Evolutionary conservation across 2,888 invertebrate species (phyloP).

Genomic region (Cerastoderma edule): DNA sequence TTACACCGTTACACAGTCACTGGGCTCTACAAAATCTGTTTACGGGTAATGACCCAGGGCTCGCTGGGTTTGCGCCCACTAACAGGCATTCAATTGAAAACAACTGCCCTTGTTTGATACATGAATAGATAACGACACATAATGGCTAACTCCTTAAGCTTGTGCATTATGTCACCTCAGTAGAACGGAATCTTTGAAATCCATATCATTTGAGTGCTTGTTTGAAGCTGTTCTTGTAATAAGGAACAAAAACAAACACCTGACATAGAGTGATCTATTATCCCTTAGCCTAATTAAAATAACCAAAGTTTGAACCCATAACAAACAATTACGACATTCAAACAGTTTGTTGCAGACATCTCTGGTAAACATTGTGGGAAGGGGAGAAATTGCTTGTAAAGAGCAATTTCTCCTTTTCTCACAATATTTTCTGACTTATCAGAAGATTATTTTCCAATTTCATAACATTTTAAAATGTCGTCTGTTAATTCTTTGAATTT

Average conservation of each 20-base stretch:
- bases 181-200: neutral
- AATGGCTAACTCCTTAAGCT: constrained; percentile 13
- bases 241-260: constrained; percentile 27
- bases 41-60: constrained; percentile 16
- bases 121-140: constrained; percentile 11
- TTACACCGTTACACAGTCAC: constrained; percentile 15
- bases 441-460: no score
- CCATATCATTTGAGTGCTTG: constrained; percentile 10
- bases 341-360: no score
- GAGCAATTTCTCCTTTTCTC: neutral
- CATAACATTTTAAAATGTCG: no score
- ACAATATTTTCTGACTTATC: no score
- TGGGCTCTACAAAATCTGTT: constrained; percentile 11
- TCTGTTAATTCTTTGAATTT: no score
- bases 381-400: no score
- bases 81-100: constrained; percentile 21
- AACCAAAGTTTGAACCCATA: no score
- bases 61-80: constrained; percentile 15
- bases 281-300: no score
- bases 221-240: constrained; percentile 15
- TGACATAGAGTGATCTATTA: constrained; percentile 30
- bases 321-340: no score
- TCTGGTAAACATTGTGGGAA: constrained; percentile 3
- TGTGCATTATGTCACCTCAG: constrained; percentile 16
- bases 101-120: constrained; percentile 23